Conservation (phyloP, 1,140 invertebrate genomes). For the Grapholita molesta region DNA sequence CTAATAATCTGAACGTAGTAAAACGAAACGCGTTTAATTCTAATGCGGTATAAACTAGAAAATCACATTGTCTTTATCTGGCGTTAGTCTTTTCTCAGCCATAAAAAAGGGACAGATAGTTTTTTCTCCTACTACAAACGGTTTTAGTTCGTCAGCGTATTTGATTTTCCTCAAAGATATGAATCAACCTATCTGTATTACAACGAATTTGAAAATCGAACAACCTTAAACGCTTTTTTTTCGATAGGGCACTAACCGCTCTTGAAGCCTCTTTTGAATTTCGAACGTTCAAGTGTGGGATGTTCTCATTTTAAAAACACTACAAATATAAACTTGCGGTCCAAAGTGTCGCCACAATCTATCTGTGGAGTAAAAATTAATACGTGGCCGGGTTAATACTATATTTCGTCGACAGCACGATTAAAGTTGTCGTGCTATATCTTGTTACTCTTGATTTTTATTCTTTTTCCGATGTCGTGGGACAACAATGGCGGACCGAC, state of each 20-base stretch:
- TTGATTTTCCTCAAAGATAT: not conserved
- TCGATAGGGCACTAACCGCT: constrained; percentile 18
- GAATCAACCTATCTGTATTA: not conserved
- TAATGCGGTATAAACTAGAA: too few species aligned
- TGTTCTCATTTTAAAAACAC: constrained; percentile 28
- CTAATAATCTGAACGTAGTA: too few species aligned
- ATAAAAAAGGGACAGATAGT: too few species aligned
- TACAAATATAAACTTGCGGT: not conserved
- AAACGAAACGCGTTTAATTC: too few species aligned
- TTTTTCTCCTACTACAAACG: too few species aligned
- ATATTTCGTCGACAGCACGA: not conserved
- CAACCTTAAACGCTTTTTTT: constrained; percentile 24
- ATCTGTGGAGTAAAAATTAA: not conserved
- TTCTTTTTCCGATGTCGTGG: constrained; percentile 12
- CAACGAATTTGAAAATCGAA: constrained; percentile 20
- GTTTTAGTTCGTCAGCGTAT: too few species aligned
- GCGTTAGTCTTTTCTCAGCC: too few species aligned
- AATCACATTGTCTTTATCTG: too few species aligned
- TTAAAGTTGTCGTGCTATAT: constrained; percentile 6
- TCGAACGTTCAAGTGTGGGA: constrained; percentile 27
- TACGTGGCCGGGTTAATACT: not conserved
- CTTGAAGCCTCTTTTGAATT: constrained; percentile 30
- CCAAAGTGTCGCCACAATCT: not conserved
- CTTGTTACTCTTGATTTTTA: constrained; percentile 16
- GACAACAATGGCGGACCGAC: constrained; percentile 9